These are phyloP conservation scores for Liposcelis brunnea DNA, from an alignment of 2,888 invertebrate genomes.

Conservation along the genomic window DNA sequence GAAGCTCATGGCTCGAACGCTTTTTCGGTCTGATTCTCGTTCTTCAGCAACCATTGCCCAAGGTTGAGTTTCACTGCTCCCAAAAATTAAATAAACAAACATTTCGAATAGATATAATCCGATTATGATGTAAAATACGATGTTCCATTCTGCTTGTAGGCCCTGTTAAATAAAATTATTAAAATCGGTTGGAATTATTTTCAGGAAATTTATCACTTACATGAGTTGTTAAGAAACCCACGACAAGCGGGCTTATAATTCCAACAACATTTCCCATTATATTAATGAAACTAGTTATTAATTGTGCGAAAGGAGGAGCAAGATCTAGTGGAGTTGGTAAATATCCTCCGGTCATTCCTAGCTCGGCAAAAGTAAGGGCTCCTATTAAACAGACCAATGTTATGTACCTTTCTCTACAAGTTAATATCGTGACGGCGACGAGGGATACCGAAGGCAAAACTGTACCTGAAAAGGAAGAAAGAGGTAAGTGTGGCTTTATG, in stretches of 20 bases:
- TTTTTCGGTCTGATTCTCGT: too few relatives aligned
- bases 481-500: too few relatives aligned
- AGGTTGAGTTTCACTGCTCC: slow-evolving; percentile 26
- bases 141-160: slow-evolving; percentile 27
- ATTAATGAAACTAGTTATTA: slow-evolving; percentile 30
- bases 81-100: slow-evolving; percentile 25
- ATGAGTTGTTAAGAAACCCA: slow-evolving; percentile 24
- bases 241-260: slow-evolving; percentile 25
- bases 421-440: slow-evolving; percentile 22
- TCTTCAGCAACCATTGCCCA: slow-evolving; percentile 25
- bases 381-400: slow-evolving; percentile 24
- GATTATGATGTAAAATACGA: slow-evolving; percentile 25
- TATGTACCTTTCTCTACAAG: slow-evolving; percentile 22
- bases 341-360: slow-evolving; percentile 29
- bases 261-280: slow-evolving; percentile 28
- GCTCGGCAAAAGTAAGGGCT: slow-evolving; percentile 24
- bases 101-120: slow-evolving; percentile 24
- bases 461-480: slow-evolving; percentile 17
- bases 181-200: slow-evolving; percentile 5
- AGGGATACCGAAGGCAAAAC: slow-evolving; percentile 20
- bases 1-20: too few relatives aligned
- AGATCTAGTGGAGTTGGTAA: slow-evolving; percentile 29
- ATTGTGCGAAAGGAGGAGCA: slow-evolving; percentile 29
- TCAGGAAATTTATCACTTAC: too few relatives aligned
- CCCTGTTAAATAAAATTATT: slow-evolving; percentile 21